Percentiles rank a stretch among this genome's conserved stretches.
phyloP scores from a whole-genome alignment of 2,113 vertebrate species.

The Tragelaphus strepsiceros region DNA sequence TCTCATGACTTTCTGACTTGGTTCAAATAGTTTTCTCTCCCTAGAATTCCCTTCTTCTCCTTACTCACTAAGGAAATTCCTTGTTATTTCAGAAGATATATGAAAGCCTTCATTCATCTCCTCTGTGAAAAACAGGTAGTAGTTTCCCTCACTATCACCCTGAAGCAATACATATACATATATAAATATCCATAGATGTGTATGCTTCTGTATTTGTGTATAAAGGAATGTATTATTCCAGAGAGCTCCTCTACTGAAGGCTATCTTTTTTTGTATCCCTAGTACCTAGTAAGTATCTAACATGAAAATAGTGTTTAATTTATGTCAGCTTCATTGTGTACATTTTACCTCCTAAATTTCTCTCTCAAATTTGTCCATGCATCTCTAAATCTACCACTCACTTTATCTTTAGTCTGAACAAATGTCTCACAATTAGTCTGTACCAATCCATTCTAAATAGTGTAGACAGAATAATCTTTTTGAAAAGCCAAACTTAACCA shows the following conservation, averaged over 20 bases:
- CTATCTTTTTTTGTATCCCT: neutral
- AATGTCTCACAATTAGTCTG: neutral
- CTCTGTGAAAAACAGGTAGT: neutral
- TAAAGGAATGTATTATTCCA: neutral
- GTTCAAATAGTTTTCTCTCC: neutral
- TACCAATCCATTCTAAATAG: neutral
- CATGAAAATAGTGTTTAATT: neutral
- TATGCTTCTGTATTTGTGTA: neutral
- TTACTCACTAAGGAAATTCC: neutral
- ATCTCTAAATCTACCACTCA: neutral
- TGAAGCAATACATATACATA: neutral
- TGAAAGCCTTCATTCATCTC: neutral
- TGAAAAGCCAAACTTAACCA: neutral
- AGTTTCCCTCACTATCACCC: neutral
- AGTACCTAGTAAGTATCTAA: neutral
- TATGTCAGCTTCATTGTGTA: neutral
- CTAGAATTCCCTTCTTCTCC: neutral
- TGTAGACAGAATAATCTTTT: neutral
- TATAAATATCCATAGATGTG: neutral
- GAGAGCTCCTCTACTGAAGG: neutral
- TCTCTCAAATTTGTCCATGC: neutral
- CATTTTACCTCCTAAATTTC: neutral
- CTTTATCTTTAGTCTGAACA: neutral
- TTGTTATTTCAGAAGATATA: neutral
- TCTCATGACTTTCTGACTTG: neutral